A percentile compares a stretch with the other conserved stretches of the same genome.
Conservation (phyloP, 2,797 vertebrate genomes). For the Pterois miles region DNA sequence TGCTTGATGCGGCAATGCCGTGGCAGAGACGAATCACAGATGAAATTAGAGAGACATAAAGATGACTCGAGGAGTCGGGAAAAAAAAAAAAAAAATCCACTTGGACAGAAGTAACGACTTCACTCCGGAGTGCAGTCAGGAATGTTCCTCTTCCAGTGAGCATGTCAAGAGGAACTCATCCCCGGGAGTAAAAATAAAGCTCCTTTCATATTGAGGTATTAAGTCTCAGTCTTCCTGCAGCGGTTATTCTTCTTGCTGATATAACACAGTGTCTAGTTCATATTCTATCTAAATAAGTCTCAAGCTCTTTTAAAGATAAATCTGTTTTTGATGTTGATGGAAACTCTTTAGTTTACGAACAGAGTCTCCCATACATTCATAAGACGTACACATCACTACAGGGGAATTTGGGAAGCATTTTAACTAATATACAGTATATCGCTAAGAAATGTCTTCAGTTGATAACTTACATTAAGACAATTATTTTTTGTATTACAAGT, state of each 20-base stretch:
- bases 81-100: conserved; percentile 19
- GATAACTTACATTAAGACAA: too few relatives aligned
- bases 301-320: conserved; percentile 15
- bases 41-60: conserved; percentile 72
- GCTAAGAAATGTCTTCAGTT: too few relatives aligned
- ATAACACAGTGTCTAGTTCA: conserved; percentile 32
- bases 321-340: conserved; percentile 30
- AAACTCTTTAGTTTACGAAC: conserved; percentile 1
- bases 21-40: conserved; percentile 67
- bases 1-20: conserved; percentile 7
- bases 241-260: conserved; percentile 39
- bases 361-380: background rate
- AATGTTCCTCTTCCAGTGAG: conserved; percentile 56
- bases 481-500: too few relatives aligned
- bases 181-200: conserved; percentile 61
- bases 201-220: conserved; percentile 62
- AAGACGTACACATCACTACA: background rate
- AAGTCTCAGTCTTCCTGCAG: conserved; percentile 40
- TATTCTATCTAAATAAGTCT: conserved; percentile 38
- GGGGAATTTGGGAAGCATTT: too few relatives aligned
- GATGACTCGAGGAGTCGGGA: conserved; percentile 51
- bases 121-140: conserved; percentile 33
- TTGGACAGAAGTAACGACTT: conserved; percentile 48
- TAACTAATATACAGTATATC: too few relatives aligned
- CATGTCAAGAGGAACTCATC: conserved; percentile 65